phyloP scores from a whole-genome alignment of 2,113 vertebrate species.

The Pseudopodoces humilis region DNA sequence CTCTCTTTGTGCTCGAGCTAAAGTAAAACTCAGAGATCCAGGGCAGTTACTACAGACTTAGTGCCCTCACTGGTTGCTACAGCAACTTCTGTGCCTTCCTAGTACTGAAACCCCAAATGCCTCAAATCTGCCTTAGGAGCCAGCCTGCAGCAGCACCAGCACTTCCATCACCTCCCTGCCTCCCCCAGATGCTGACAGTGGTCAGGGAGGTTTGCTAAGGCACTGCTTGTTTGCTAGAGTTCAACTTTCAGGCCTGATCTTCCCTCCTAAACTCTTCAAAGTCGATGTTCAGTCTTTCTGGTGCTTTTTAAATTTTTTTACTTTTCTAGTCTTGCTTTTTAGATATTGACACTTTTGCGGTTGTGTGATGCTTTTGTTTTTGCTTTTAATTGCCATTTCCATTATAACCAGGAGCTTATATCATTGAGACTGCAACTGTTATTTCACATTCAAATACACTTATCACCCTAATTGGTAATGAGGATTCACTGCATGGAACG shows the following conservation, averaged over 20 bases:
- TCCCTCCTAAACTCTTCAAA: not conserved
- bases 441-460: constrained; percentile 29
- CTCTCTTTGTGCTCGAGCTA: not conserved
- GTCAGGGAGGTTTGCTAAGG: not conserved
- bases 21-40: not conserved
- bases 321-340: not conserved
- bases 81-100: not conserved
- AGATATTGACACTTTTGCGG: not conserved
- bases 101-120: not conserved
- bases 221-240: not conserved
- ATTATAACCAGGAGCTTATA: not conserved
- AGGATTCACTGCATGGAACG: not conserved
- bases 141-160: not conserved
- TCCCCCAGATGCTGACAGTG: not conserved
- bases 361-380: not conserved
- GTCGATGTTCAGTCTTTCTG: not conserved
- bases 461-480: constrained; percentile 26
- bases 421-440: not conserved
- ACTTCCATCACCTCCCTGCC: not conserved
- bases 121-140: not conserved
- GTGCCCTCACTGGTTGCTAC: not conserved
- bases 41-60: not conserved
- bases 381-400: constrained; percentile 5
- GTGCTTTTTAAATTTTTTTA: not conserved
- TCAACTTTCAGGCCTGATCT: not conserved